Evolutionary conservation across 2,113 vertebrate genomes (phyloP).

Genomic region (Ptilorrhoa leucosticta): DNA sequence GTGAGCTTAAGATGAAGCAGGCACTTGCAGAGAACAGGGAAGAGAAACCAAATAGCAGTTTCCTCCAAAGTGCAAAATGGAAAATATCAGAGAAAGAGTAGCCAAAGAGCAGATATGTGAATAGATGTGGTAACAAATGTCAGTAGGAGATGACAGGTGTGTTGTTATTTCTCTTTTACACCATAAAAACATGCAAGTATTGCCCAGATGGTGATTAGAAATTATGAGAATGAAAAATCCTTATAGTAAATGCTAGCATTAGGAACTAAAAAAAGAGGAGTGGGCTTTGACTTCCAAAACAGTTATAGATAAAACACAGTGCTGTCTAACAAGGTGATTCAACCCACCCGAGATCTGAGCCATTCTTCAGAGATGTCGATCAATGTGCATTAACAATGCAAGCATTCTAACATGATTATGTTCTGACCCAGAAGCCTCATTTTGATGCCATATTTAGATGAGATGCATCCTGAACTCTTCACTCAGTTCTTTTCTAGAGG

Average conservation of each 20-base stretch:
- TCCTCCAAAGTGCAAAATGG: not conserved
- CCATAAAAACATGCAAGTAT: not conserved
- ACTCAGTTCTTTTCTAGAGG: conserved; percentile 9
- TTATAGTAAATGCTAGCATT: not conserved
- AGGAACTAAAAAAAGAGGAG: not conserved
- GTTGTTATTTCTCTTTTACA: not conserved
- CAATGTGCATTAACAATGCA: not conserved
- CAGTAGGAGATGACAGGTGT: not conserved
- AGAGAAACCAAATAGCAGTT: not conserved
- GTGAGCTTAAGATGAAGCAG: not conserved
- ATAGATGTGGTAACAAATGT: not conserved
- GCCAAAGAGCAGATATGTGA: not conserved
- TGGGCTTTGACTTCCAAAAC: not conserved
- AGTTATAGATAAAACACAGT: not conserved
- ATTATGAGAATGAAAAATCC: not conserved
- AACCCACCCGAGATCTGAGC: not conserved
- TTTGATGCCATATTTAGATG: not conserved
- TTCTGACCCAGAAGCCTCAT: not conserved
- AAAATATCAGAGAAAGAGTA: not conserved
- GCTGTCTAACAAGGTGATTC: not conserved
- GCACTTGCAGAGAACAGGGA: not conserved
- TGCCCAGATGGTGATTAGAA: not conserved
- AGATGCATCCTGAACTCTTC: not conserved
- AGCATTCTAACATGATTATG: not conserved
- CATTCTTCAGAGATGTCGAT: not conserved